Conservation (phyloP, 2,888 invertebrate species). For the Brachypterus glaber region DNA sequence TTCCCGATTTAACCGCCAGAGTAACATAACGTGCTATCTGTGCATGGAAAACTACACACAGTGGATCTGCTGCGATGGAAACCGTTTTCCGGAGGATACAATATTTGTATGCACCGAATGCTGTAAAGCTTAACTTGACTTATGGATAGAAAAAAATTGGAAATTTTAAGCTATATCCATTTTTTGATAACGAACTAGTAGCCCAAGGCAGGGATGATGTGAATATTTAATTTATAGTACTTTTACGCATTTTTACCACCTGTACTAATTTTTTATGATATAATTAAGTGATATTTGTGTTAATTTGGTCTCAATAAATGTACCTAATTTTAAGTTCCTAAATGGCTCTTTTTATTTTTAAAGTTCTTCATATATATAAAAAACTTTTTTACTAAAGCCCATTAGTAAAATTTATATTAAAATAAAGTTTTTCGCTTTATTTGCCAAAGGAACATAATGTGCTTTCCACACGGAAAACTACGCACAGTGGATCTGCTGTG, state of each 20-base stretch:
- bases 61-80: conserved; percentile 60
- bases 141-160: conserved; percentile 61
- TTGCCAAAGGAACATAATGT: conserved; percentile 45
- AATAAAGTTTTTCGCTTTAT: conserved; percentile 44
- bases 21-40: conserved; percentile 52
- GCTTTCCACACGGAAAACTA: conserved; percentile 56
- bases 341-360: too few relatives aligned
- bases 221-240: too few relatives aligned
- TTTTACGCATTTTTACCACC: too few relatives aligned
- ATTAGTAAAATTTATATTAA: too few relatives aligned
- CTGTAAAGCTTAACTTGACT: conserved; percentile 66
- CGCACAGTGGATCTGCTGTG: conserved; percentile 60
- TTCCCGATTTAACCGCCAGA: conserved; percentile 43
- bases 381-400: too few relatives aligned
- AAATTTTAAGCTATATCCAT: conserved; percentile 60
- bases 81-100: conserved; percentile 63
- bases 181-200: conserved; percentile 41
- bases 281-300: too few relatives aligned
- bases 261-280: too few relatives aligned
- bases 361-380: too few relatives aligned
- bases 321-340: too few relatives aligned
- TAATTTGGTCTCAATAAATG: too few relatives aligned
- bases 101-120: conserved; percentile 72
- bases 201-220: too few relatives aligned
- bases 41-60: conserved; percentile 53